Base-by-base conservation (phyloP, 53 echinoderm and acorn worm species). In the Henricia sp. region DNA sequence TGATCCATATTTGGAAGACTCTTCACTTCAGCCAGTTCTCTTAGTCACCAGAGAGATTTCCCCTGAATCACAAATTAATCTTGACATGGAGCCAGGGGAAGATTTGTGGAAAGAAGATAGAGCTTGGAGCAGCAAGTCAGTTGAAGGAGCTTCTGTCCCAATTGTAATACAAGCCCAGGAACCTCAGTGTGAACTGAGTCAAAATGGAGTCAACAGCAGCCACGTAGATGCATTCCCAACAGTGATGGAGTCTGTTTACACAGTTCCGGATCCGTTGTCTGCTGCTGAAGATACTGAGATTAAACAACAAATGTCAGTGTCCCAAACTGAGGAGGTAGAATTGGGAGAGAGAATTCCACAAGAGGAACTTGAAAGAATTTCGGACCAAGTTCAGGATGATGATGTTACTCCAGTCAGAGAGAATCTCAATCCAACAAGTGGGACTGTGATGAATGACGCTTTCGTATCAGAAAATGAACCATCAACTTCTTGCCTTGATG, bases 221-320 rank as follows among this genome's bases (percentile, higher is more conserved):
- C n/a, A 56, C 28, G 50, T 59, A 41, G 73, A 72, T 69, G 69
- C 24, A 12, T 65, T 66, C 16, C 50, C 67, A 66, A 67, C 75
- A 34, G 26, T 36, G 25, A 75, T 55, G 56, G 40, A 41, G 6
- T 26, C 38, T 33, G 63, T 20, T 24, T 16, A 27, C 14, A 51
- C 24, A 14, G 50, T 29, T 4, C 16, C 50, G 2, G 17, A 17
- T 48, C 14, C 25, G 29, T 27, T 29, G 12, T 20, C 26, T 6
- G 27, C 24, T 32, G 12, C 27, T 19, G 71, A 71, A 71, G 20
- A 50, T 33, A 71, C 71, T 12, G 24, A 38, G 14, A 50, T 71
- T 52, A 34, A 71, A 29, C 6, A 71, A 13, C 71, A 71, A 28
- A 26, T 23, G 27, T 6, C 25, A 6, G 26, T 4, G 26, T 41